Conservation (phyloP, 1,140 invertebrate species). For the Limonius californicus region DNA sequence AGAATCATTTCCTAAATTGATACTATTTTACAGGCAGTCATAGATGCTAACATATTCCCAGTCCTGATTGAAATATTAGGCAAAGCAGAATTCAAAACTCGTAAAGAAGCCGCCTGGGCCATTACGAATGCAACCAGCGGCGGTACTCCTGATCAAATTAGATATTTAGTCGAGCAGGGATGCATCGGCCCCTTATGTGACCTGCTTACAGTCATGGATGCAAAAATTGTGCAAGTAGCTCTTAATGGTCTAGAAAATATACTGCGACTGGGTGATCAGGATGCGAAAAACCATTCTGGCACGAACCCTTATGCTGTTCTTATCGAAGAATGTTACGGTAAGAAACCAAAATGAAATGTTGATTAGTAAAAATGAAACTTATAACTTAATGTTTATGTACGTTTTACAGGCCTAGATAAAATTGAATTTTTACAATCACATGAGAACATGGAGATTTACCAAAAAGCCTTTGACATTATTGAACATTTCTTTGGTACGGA, state of each 20-base stretch:
- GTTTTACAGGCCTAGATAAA: slow-evolving; percentile 83
- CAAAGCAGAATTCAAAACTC: slow-evolving; percentile 93
- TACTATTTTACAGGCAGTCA: slow-evolving; percentile 71
- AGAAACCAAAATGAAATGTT: slow-evolving; percentile 23
- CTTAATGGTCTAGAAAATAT: slow-evolving; percentile 97
- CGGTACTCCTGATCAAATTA: slow-evolving; percentile 89
- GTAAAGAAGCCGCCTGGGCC: slow-evolving; percentile 97
- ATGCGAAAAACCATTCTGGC: slow-evolving; percentile 64
- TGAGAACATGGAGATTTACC: slow-evolving; percentile 94
- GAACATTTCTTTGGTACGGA: slow-evolving; percentile 92
- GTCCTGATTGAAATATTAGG: slow-evolving; percentile 85
- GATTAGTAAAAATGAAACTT: too few species aligned
- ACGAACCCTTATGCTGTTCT: slow-evolving; percentile 88
- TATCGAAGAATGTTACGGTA: slow-evolving; percentile 96
- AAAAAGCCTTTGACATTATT: slow-evolving; percentile 95
- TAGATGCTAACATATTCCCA: slow-evolving; percentile 94
- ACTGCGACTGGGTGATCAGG: slow-evolving; percentile 84
- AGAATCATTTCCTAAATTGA: slow-evolving; percentile 6
- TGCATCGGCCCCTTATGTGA: slow-evolving; percentile 95
- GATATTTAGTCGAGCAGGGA: slow-evolving; percentile 62
- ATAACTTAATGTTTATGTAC: slow-evolving; percentile 5
- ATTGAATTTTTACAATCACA: slow-evolving; percentile 96
- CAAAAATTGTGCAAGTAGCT: slow-evolving; percentile 97
- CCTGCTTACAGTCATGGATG: slow-evolving; percentile 88
- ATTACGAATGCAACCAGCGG: slow-evolving; percentile 97